Evolutionary conservation across 2,888 invertebrate genomes (phyloP).

Genomic region (Chironomus riparius): DNA sequence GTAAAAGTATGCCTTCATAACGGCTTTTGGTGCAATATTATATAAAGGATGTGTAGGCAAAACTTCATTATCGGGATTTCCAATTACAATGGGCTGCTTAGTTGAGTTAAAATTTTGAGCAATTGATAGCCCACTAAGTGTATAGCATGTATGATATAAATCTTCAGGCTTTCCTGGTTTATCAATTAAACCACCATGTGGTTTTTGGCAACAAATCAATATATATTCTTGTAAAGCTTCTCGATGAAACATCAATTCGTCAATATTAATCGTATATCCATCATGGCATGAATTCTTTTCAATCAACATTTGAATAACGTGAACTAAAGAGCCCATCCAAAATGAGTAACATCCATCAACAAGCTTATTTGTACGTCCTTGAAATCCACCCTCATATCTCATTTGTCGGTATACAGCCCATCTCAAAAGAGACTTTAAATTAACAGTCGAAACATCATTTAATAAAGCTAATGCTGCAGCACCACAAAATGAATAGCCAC

Average conservation of each 20-base stretch:
- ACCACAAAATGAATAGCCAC: slow-evolving; percentile 98
- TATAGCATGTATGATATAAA: slow-evolving; percentile 96
- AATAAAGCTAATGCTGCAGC: slow-evolving; percentile 81
- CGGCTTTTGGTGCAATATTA: slow-evolving; percentile 64
- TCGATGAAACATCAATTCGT: slow-evolving; percentile 59
- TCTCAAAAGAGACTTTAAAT: slow-evolving; percentile 63
- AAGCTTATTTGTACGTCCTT: slow-evolving; percentile 94
- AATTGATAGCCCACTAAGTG: slow-evolving; percentile 86
- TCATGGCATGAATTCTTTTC: slow-evolving; percentile 39
- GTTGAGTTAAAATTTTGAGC: slow-evolving; percentile 62
- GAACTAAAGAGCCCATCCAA: slow-evolving; percentile 94
- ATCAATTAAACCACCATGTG: slow-evolving; percentile 83
- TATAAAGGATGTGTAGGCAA: slow-evolving; percentile 72
- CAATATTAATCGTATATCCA: slow-evolving; percentile 16
- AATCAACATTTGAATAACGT: slow-evolving; percentile 71
- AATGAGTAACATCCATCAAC: slow-evolving; percentile 99
- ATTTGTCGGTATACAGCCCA: slow-evolving; percentile 91
- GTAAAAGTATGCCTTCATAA: slow-evolving; percentile 45
- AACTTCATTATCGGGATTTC: slow-evolving; percentile 59
- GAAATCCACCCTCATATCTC: slow-evolving; percentile 91
- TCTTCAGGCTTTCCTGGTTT: slow-evolving; percentile 91
- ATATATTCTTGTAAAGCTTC: slow-evolving; percentile 91
- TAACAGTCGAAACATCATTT: slow-evolving; percentile 62
- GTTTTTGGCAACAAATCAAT: slow-evolving; percentile 82
- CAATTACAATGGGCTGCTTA: slow-evolving; percentile 51